Conservation (phyloP, 2,888 invertebrate genomes). For the Noctua pronuba region DNA sequence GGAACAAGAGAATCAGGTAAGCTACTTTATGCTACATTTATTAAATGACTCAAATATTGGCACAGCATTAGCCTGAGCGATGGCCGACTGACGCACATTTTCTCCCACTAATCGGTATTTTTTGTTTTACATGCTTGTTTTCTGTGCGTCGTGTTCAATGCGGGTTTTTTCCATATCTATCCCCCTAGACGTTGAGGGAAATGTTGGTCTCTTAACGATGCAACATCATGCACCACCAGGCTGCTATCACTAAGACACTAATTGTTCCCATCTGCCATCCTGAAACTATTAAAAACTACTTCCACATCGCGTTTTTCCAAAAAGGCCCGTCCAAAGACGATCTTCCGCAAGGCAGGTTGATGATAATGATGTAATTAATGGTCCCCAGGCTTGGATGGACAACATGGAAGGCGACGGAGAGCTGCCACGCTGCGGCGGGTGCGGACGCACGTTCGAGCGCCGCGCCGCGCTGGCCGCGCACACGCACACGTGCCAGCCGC, state of each 20-base stretch:
- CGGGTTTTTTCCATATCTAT: background rate
- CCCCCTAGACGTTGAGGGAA: background rate
- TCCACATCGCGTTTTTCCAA: background rate
- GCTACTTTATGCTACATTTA: background rate
- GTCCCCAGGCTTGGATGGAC: conserved; percentile 90
- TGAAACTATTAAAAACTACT: background rate
- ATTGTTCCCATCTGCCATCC: background rate
- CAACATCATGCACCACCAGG: background rate
- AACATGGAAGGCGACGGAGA: conserved; percentile 92
- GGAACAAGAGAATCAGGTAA: conserved; percentile 90
- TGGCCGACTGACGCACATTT: background rate
- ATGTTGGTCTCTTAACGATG: background rate
- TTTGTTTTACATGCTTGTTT: background rate
- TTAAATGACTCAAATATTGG: background rate
- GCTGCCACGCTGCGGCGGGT: conserved; percentile 92
- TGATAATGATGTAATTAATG: background rate
- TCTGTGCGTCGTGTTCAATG: background rate
- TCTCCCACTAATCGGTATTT: background rate
- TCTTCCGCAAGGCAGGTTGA: background rate
- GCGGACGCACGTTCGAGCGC: conserved; percentile 93
- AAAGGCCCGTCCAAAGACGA: background rate
- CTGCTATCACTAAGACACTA: background rate
- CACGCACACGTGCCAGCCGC: conserved; percentile 92
- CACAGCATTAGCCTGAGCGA: background rate
- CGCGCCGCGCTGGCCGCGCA: conserved; percentile 93